Conservation (phyloP, 2,113 vertebrate genomes). For the Pyrgilauda ruficollis region DNA sequence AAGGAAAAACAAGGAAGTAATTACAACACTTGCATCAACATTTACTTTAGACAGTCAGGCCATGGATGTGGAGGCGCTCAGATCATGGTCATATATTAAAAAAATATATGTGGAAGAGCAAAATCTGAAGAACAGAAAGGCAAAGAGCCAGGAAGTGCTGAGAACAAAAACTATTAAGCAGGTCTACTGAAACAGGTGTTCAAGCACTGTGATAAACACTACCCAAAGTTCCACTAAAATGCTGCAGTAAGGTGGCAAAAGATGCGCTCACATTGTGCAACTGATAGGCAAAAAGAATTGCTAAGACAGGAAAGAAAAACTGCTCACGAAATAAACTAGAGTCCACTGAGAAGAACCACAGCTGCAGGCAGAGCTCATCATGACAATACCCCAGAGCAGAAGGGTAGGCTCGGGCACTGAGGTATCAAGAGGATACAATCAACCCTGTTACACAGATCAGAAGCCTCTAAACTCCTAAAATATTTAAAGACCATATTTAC, state of each 20-base stretch:
- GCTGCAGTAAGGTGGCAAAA: background rate
- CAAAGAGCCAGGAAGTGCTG: background rate
- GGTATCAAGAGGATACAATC: background rate
- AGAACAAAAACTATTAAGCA: background rate
- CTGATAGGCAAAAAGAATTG: background rate
- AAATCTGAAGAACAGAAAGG: background rate
- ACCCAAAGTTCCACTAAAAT: background rate
- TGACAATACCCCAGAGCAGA: background rate
- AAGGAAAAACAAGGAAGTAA: background rate
- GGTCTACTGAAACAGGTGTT: background rate
- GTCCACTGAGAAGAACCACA: background rate
- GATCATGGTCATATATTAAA: background rate
- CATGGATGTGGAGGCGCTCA: background rate
- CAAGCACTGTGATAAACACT: background rate
- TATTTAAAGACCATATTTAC: background rate
- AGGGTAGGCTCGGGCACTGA: background rate
- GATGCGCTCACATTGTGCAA: background rate
- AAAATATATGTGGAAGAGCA: background rate
- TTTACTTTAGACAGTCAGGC: background rate
- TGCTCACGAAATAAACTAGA: background rate
- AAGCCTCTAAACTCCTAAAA: background rate
- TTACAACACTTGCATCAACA: background rate
- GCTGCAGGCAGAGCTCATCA: background rate
- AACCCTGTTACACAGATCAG: fast-evolving
- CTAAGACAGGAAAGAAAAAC: background rate